These are phyloP conservation scores for Hypselothyrea guttata DNA, from an alignment of 2,888 invertebrate species.

Conservation along the genomic window DNA sequence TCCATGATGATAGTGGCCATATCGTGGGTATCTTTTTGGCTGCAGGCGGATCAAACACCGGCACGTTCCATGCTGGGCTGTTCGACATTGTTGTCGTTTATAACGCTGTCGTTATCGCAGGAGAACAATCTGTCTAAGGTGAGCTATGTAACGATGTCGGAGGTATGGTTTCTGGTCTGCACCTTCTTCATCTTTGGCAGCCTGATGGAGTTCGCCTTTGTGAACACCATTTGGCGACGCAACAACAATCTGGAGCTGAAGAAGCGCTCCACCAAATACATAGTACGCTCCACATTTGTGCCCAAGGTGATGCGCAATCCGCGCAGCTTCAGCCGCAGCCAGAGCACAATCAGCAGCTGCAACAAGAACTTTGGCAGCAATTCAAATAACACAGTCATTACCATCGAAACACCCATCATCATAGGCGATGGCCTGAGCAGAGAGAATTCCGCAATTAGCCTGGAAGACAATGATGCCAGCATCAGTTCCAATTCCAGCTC, in stretches of 20 bases:
- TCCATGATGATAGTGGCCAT: slow-evolving; percentile 93
- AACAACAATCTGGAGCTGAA: slow-evolving; percentile 84
- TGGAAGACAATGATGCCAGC: slow-evolving; percentile 47
- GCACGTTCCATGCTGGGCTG: slow-evolving; percentile 92
- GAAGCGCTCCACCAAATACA: slow-evolving; percentile 88
- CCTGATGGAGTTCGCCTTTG: slow-evolving; percentile 93
- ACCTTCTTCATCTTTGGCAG: slow-evolving; percentile 92
- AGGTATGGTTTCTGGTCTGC: slow-evolving; percentile 94
- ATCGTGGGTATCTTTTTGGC: slow-evolving; percentile 95
- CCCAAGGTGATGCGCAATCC: slow-evolving; percentile 88
- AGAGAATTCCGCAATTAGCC: slow-evolving; percentile 46
- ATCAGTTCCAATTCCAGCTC: slow-evolving; percentile 34
- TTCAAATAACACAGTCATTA: slow-evolving; percentile 58
- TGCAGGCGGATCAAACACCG: slow-evolving; percentile 92
- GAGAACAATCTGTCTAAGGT: slow-evolving; percentile 92
- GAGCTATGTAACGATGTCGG: slow-evolving; percentile 94
- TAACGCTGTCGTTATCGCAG: slow-evolving; percentile 92
- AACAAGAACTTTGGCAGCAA: slow-evolving; percentile 76
- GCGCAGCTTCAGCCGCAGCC: slow-evolving; percentile 83
- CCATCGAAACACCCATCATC: slow-evolving; percentile 84
- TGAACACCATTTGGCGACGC: slow-evolving; percentile 93
- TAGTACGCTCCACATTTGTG: slow-evolving; percentile 91
- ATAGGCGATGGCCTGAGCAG: slow-evolving; percentile 83
- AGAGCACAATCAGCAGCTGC: slow-evolving; percentile 80
- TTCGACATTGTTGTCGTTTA: slow-evolving; percentile 93